Conservation (phyloP, 2,888 invertebrate genomes). For the Nipponacmea schrenckii region DNA sequence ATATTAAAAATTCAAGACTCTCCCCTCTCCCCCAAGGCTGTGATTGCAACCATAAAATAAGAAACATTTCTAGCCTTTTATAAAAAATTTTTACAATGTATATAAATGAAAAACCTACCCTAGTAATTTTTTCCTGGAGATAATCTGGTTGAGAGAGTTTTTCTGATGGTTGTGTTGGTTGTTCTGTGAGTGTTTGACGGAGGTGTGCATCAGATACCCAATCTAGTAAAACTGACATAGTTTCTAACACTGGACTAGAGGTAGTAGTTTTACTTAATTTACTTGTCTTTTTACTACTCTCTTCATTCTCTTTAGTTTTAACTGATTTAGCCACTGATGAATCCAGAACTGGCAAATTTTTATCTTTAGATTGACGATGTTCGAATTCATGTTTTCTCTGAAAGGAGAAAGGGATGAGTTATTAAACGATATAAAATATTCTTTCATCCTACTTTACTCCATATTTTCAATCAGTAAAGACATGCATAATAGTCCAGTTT, state of each 20-base stretch:
- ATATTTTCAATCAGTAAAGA: neutral
- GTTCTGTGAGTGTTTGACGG: slow-evolving; percentile 54
- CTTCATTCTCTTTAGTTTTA: slow-evolving; percentile 20
- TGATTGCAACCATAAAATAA: neutral
- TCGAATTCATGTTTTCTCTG: slow-evolving; percentile 59
- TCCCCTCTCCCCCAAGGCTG: neutral
- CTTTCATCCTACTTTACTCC: neutral
- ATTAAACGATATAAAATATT: neutral
- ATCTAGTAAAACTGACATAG: slow-evolving; percentile 56
- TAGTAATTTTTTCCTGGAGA: slow-evolving; percentile 59
- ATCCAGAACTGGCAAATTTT: slow-evolving; percentile 29
- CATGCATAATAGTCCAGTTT: neutral
- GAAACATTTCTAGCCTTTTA: neutral
- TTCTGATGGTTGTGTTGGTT: slow-evolving; percentile 54
- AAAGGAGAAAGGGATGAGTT: neutral
- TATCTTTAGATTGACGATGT: slow-evolving; percentile 49
- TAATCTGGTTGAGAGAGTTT: slow-evolving; percentile 47
- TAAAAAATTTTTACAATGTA: no score
- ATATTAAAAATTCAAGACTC: neutral
- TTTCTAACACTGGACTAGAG: slow-evolving; percentile 46
- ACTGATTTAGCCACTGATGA: slow-evolving; percentile 35
- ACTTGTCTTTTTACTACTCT: neutral
- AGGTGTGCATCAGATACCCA: slow-evolving; percentile 64
- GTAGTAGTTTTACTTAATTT: neutral
- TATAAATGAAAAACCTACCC: slow-evolving; percentile 37